Conservation (phyloP, 2,113 vertebrate species). For the Spermophilus dauricus region DNA sequence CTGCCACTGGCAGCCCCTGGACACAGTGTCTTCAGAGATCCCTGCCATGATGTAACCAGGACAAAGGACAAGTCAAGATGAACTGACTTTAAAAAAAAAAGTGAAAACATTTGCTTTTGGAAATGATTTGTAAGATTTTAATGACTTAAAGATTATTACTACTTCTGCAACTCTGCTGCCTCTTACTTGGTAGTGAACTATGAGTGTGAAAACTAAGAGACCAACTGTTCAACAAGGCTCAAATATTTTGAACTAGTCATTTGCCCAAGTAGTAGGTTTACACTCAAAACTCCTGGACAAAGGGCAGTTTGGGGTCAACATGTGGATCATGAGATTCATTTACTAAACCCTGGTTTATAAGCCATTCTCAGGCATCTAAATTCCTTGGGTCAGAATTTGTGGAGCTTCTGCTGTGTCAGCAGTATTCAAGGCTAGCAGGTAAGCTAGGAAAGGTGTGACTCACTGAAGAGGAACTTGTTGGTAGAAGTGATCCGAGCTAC, state of each 20-base stretch:
- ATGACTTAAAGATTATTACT: not conserved
- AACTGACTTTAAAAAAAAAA: not conserved
- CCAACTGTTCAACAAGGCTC: not conserved
- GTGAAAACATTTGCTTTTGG: conserved; percentile 46
- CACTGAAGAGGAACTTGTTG: accelerated
- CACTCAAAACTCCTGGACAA: no score
- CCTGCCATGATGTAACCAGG: conserved; percentile 84
- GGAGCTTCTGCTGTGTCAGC: not conserved
- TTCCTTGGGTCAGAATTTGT: no score
- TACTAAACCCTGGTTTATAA: no score
- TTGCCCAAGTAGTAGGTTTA: not conserved
- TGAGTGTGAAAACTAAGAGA: not conserved
- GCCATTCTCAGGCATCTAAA: no score
- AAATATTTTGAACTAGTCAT: not conserved
- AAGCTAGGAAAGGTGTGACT: not conserved
- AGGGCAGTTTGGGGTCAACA: not conserved
- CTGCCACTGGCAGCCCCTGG: conserved; percentile 94
- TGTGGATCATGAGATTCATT: not conserved
- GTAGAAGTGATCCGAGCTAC: no score
- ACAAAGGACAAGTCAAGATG: not conserved
- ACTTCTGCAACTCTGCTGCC: not conserved
- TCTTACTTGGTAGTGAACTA: not conserved
- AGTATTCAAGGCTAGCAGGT: no score
- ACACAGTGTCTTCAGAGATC: conserved; percentile 90
- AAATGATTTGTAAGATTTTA: conserved; percentile 70